These are phyloP conservation scores for Lasioglossum baleicum DNA, from an alignment of 1,140 invertebrate genomes.

Conservation along the genomic window DNA sequence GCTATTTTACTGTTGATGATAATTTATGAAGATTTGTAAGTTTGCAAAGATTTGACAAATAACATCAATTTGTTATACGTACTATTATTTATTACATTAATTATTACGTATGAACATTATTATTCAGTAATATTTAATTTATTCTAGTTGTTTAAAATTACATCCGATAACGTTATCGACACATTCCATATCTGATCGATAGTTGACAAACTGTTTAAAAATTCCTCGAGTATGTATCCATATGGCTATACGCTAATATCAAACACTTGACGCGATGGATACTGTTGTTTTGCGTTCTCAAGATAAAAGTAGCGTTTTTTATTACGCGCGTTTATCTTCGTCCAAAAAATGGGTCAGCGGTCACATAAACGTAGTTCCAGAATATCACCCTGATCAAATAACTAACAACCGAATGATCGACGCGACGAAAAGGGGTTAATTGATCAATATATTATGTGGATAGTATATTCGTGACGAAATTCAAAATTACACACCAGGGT, in stretches of 20 bases:
- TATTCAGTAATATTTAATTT: no score
- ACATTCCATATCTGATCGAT: no score
- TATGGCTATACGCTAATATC: background rate
- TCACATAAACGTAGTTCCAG: slow-evolving; percentile 10
- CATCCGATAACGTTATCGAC: no score
- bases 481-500: background rate
- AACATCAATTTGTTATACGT: no score
- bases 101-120: no score
- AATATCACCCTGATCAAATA: background rate
- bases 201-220: no score
- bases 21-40: no score
- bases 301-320: background rate
- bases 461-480: background rate
- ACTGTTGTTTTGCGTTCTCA: background rate
- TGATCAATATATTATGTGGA: background rate
- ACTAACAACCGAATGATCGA: background rate
- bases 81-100: no score
- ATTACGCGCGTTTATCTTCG: slow-evolving; percentile 4
- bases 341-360: slow-evolving; percentile 4
- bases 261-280: background rate
- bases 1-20: no score
- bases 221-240: no score
- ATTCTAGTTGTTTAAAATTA: no score
- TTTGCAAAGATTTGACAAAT: no score
- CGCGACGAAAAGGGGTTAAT: background rate